phyloP scores from a whole-genome alignment of 2,113 vertebrate species.

The Parus major region DNA sequence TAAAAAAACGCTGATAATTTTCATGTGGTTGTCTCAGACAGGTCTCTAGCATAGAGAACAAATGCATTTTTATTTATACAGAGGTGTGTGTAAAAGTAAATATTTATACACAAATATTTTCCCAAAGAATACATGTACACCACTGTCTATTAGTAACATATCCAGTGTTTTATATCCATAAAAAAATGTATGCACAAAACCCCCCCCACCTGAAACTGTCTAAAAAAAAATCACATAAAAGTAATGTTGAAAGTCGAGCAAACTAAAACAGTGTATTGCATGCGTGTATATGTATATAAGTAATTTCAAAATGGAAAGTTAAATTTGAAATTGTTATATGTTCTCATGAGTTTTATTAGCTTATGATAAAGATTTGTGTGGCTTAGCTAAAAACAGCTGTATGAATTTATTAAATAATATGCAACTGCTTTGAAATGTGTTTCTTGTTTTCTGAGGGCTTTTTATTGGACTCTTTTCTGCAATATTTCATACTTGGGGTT shows the following conservation, averaged over 20 bases:
- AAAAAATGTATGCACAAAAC: not conserved
- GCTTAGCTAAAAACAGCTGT: not conserved
- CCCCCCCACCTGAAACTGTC: not conserved
- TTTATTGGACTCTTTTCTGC: not conserved
- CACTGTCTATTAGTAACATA: not conserved
- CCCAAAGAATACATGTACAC: not conserved
- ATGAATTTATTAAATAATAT: not conserved
- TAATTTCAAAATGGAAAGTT: not conserved
- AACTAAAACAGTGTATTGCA: not conserved
- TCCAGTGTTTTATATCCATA: not conserved
- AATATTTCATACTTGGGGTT: conserved; percentile 4
- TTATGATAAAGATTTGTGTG: not conserved
- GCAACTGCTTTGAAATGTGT: conserved; percentile 6
- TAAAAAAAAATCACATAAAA: not conserved
- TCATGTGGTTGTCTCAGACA: not conserved
- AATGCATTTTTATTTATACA: not conserved
- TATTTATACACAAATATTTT: not conserved
- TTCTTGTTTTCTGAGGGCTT: conserved; percentile 18
- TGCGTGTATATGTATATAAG: not conserved
- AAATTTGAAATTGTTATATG: not conserved
- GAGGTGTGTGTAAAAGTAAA: not conserved
- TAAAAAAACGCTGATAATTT: not conserved
- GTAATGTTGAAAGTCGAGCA: not conserved
- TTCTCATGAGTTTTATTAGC: not conserved
- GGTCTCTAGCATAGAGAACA: not conserved